phyloP scores from a whole-genome alignment of 2,888 invertebrate genomes.

The Andrena fulva region DNA sequence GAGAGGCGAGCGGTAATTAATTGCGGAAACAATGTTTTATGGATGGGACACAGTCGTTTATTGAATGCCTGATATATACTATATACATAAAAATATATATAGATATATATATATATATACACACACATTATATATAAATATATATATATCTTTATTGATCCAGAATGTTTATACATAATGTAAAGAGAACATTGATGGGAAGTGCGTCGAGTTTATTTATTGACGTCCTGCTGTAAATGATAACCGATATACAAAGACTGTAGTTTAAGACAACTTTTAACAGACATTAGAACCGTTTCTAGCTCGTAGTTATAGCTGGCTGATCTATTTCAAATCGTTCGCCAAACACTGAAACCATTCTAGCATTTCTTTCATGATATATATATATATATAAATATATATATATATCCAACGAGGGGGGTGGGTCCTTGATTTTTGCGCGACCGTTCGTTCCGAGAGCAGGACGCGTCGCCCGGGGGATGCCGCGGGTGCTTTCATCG shows the following conservation, averaged over 20 bases:
- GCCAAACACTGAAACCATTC: conserved; percentile 15
- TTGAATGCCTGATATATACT: conserved; percentile 71
- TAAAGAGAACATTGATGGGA: conserved; percentile 59
- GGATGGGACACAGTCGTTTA: conserved; percentile 71
- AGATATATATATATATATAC: conserved; percentile 34
- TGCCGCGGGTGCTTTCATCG: background rate
- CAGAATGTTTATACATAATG: conserved; percentile 67
- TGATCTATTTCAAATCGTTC: conserved; percentile 67
- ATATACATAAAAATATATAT: conserved; percentile 43
- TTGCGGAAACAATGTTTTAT: conserved; percentile 69
- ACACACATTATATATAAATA: conserved; percentile 34
- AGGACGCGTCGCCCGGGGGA: background rate
- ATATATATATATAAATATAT: background rate
- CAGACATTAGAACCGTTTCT: conserved; percentile 79
- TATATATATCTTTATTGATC: conserved; percentile 55
- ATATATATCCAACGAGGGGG: background rate
- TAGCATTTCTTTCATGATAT: background rate
- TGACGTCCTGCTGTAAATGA: conserved; percentile 67
- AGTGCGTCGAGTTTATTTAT: conserved; percentile 67
- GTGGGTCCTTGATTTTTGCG: conserved; percentile 13
- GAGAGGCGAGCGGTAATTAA: conserved; percentile 59
- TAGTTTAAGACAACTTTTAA: conserved; percentile 83
- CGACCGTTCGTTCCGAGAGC: background rate
- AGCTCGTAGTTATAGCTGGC: conserved; percentile 63
- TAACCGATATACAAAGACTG: conserved; percentile 80